Percentiles rank a stretch among this genome's conserved stretches.
Conservation (phyloP, 2,888 invertebrate species). For the Blomia tropicalis region DNA sequence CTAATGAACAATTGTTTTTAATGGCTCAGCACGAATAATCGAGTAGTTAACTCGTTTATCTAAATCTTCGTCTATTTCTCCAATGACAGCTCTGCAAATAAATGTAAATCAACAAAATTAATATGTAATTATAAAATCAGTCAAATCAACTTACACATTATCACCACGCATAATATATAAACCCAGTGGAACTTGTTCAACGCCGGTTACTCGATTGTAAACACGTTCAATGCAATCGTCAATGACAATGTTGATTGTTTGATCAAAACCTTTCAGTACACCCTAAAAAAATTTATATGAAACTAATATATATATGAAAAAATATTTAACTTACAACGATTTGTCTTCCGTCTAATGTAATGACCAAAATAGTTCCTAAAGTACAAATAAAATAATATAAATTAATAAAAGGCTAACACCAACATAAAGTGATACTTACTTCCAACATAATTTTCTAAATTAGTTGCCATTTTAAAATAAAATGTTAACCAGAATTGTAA, state of each 20-base stretch:
- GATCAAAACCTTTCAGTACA: slow-evolving; percentile 92
- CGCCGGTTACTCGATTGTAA: slow-evolving; percentile 78
- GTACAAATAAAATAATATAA: neutral
- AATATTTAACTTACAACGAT: slow-evolving; percentile 51
- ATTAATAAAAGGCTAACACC: neutral
- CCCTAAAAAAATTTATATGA: slow-evolving; percentile 44
- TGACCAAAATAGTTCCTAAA: slow-evolving; percentile 54
- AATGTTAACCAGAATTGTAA: too few species aligned
- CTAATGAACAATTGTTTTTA: slow-evolving; percentile 33
- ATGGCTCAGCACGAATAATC: slow-evolving; percentile 43
- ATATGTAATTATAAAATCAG: neutral
- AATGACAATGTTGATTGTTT: slow-evolving; percentile 92
- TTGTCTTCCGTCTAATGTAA: slow-evolving; percentile 87
- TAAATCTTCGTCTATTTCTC: slow-evolving; percentile 44
- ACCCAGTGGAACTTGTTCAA: slow-evolving; percentile 86
- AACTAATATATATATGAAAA: slow-evolving; percentile 2
- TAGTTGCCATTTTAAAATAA: slow-evolving; percentile 8
- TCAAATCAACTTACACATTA: slow-evolving; percentile 58
- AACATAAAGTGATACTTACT: slow-evolving; percentile 3
- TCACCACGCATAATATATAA: slow-evolving; percentile 95
- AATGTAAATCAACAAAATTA: neutral
- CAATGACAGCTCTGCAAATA: slow-evolving; percentile 41
- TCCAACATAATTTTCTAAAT: slow-evolving; percentile 7
- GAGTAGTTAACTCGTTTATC: slow-evolving; percentile 42
- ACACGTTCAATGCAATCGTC: slow-evolving; percentile 97